phyloP scores from a whole-genome alignment of 2,113 vertebrate species.

The Leiothrix lutea region DNA sequence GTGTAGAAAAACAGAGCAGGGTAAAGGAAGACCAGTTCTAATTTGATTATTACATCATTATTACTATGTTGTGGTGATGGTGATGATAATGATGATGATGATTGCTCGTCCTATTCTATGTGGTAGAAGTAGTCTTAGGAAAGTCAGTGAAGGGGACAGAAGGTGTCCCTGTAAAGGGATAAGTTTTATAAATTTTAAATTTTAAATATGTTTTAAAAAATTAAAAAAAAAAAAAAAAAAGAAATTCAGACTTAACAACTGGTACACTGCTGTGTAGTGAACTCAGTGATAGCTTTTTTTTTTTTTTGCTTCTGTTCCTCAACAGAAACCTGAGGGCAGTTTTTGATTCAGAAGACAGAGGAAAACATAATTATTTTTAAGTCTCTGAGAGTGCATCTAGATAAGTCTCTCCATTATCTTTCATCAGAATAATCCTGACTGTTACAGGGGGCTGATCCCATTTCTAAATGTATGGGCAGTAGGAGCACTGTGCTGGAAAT shows the following conservation, averaged over 20 bases:
- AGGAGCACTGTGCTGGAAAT: background rate
- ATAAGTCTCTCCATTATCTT: background rate
- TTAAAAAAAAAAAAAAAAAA: fast-evolving
- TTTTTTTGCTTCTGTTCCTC: background rate
- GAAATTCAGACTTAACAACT: background rate
- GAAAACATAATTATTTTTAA: background rate
- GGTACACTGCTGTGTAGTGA: fast-evolving
- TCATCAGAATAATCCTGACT: background rate
- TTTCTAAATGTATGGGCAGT: background rate
- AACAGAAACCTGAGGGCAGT: background rate
- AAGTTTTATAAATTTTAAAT: background rate
- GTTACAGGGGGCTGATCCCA: background rate
- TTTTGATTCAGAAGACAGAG: background rate
- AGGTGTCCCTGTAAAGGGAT: background rate
- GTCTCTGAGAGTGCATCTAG: background rate
- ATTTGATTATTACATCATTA: background rate
- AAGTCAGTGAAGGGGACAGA: background rate
- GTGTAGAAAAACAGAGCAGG: background rate
- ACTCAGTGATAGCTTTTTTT: background rate
- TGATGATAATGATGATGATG: background rate
- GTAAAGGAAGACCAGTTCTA: background rate
- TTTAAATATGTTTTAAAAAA: background rate
- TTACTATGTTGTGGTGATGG: fast-evolving
- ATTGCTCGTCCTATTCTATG: background rate
- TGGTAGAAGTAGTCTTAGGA: background rate